A percentile compares a stretch with the other conserved stretches of the same genome.
Evolutionary conservation across 2,888 invertebrate genomes (phyloP).

Genomic region (Thymelicus lineola): DNA sequence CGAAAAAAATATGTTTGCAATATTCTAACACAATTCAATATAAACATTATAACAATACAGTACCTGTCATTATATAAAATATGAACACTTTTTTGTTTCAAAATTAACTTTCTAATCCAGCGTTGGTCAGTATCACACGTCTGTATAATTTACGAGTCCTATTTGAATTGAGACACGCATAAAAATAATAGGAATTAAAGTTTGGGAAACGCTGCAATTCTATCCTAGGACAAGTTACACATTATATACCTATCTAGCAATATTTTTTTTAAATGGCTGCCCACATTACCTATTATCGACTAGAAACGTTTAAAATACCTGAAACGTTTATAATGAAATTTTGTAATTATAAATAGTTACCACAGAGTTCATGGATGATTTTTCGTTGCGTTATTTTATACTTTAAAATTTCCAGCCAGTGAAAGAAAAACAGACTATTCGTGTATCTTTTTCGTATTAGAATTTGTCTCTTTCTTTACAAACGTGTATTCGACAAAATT

Average conservation of each 20-base stretch:
- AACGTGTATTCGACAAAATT: neutral
- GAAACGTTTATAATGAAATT: neutral
- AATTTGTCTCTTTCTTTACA: neutral
- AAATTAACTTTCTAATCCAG: conserved; percentile 28
- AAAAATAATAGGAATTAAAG: neutral
- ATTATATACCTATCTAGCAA: neutral
- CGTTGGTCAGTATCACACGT: conserved; percentile 33
- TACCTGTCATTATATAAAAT: conserved; percentile 54
- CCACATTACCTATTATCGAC: conserved; percentile 38
- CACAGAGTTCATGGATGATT: conserved; percentile 12
- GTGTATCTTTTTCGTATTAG: neutral
- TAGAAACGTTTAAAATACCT: conserved; percentile 35
- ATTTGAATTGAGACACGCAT: neutral
- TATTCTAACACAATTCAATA: conserved; percentile 40
- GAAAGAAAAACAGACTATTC: neutral
- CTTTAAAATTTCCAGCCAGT: neutral
- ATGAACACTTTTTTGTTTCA: conserved; percentile 58
- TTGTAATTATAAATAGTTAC: neutral
- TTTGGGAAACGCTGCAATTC: neutral
- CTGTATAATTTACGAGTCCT: neutral
- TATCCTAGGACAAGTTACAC: neutral
- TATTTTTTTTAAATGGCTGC: conserved; percentile 14
- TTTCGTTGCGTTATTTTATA: conserved; percentile 21
- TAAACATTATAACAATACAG: conserved; percentile 38
- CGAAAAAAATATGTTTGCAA: neutral